Evolutionary conservation across 2,888 invertebrate species (phyloP).

Genomic region (Cistogaster globosa): DNA sequence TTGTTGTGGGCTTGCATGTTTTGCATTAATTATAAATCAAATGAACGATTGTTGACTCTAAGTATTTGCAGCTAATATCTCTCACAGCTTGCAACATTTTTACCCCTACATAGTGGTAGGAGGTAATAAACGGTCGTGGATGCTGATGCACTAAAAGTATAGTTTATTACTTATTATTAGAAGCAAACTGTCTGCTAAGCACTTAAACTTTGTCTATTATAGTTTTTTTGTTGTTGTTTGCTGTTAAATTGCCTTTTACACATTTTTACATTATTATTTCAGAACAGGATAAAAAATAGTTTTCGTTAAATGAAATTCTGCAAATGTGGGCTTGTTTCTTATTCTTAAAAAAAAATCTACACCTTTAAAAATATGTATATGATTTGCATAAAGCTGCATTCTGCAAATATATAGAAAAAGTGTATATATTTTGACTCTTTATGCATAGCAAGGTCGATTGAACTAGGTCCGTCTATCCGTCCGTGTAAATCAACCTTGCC

Average conservation of each 20-base stretch:
- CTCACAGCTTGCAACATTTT: no score
- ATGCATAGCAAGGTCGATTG: no score
- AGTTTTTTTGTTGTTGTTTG: no score
- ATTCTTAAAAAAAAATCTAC: neutral
- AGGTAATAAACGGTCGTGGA: neutral
- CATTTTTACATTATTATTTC: constrained; percentile 33
- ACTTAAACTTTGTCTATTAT: constrained; percentile 23
- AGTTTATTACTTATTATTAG: neutral
- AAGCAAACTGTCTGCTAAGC: neutral
- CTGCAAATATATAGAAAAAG: no score
- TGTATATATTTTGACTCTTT: no score
- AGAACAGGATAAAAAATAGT: constrained; percentile 34
- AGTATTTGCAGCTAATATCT: constrained; percentile 33
- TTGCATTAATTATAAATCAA: constrained; percentile 69
- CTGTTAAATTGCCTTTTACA: neutral
- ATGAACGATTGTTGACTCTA: constrained; percentile 60
- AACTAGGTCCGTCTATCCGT: no score
- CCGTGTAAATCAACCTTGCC: no score
- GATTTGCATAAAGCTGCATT: no score
- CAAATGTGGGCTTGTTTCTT: constrained; percentile 50
- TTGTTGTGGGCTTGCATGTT: constrained; percentile 66
- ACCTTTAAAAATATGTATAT: neutral
- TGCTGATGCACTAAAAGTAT: neutral
- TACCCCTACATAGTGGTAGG: neutral
- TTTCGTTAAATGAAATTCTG: neutral